Evolutionary conservation across 2,888 invertebrate genomes (phyloP), one percentile per base, ranked within the genome.

Genomic region (Priocnemis perturbator): DNA sequence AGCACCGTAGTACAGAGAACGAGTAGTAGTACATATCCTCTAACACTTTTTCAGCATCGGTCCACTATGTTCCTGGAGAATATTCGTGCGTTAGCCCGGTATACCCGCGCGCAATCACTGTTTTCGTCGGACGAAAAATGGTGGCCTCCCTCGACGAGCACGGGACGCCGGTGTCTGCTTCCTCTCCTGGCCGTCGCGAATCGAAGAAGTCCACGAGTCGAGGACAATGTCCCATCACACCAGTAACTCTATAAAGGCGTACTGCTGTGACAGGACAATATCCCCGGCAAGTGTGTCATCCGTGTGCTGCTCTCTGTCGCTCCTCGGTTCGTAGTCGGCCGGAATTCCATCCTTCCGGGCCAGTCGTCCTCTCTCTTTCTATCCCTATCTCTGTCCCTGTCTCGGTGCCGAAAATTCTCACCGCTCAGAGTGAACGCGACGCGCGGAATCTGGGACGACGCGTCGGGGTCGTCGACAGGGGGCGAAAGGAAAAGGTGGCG

Each of bases 261-360:
- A 96, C 96, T 96, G 96, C 96, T 96, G 96, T 96, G 96, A 96
- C 96, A 96, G 96, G 96, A 97, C 96, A 97, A 97, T 96, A 96
- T 96, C 93, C 94, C 93, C 92, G 94, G 93, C 92, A 90, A 90
- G 19, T 56, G 45, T 5, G 26, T 26, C n/a, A 7, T 30, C 9
- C 56, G 3, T 19, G 11, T 44, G 44, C 5, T 44, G 44, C 5
- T 11, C 7, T 11, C 7, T 11, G 37, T 37, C 37, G n/a, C 19
- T 20, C 19, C 55, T 63, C 58, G 37, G 26, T n/a, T 11, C 14
- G 4, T 9, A 9, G 11, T 37, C 37, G 4, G 1, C 7, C 37
- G 11, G 37, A 26, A 26, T 26, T 37, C 20, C 7, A 57, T 62
- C 26, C 26, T 55, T 21, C 44, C 17, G 19, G 44, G n/a, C 55